Percentiles rank a stretch among this genome's conserved stretches.
phyloP scores from a whole-genome alignment of 2,113 vertebrate genomes.

The Clarias gariepinus region DNA sequence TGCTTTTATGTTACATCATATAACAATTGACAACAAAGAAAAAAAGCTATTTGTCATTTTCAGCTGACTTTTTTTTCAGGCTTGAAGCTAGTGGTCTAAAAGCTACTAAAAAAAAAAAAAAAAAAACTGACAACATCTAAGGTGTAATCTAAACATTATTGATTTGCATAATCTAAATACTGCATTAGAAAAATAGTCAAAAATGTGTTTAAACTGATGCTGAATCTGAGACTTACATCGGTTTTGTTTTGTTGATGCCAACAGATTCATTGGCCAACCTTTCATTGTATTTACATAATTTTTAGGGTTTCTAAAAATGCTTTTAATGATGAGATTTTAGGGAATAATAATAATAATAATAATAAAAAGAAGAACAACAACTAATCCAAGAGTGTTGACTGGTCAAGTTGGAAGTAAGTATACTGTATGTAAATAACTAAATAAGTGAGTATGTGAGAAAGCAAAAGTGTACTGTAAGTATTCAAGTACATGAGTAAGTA shows the following conservation, averaged over 20 bases:
- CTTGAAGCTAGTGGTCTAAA: not conserved
- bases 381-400: not conserved
- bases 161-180: not conserved
- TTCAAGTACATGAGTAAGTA: too few relatives aligned
- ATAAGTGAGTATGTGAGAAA: too few relatives aligned
- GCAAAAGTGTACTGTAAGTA: too few relatives aligned
- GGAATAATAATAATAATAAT: too few relatives aligned
- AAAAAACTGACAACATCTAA: not conserved
- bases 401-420: too few relatives aligned
- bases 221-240: not conserved
- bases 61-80: not conserved
- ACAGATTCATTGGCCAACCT: too few relatives aligned
- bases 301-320: too few relatives aligned
- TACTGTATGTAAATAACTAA: too few relatives aligned
- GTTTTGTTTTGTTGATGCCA: not conserved
- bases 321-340: not conserved
- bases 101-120: not conserved
- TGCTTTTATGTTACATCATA: conserved; percentile 20
- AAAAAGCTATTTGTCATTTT: not conserved
- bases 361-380: not conserved
- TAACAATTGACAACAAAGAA: not conserved
- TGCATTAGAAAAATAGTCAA: not conserved
- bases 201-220: not conserved
- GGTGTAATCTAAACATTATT: not conserved
- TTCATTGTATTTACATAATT: not conserved